These are phyloP conservation scores for Lepidurus apus DNA, from an alignment of 1,140 invertebrate species.

Conservation along the genomic window DNA sequence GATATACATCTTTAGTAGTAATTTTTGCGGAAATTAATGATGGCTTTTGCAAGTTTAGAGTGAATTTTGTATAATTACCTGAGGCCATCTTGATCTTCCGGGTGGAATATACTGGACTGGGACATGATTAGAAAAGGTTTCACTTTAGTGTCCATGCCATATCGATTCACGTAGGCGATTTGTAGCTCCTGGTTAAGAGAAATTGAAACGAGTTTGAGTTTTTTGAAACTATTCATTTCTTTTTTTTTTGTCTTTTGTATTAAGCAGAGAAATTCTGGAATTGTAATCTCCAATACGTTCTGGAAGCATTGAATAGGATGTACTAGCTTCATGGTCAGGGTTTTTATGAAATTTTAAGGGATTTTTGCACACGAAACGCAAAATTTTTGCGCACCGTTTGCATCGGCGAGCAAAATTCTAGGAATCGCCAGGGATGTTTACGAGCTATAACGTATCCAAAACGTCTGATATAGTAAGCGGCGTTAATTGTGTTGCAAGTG, in stretches of 20 bases:
- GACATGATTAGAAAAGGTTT: background rate
- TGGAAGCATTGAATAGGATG: too few species aligned
- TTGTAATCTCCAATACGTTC: background rate
- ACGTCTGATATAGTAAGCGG: too few species aligned
- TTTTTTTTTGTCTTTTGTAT: background rate
- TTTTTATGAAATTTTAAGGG: background rate
- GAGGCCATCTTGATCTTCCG: background rate
- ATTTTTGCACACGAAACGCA: background rate
- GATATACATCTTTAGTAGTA: too few species aligned
- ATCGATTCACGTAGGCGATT: slow-evolving; percentile 1
- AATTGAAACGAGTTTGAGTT: background rate
- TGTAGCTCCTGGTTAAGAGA: background rate
- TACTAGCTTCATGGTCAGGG: background rate
- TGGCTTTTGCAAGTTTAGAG: background rate
- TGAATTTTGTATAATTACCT: background rate
- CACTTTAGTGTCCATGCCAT: slow-evolving; percentile 2
- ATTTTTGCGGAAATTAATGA: too few species aligned
- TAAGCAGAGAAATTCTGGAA: background rate
- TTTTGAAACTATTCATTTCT: background rate
- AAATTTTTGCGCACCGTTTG: background rate
- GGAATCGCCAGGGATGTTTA: background rate
- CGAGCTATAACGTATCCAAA: too few species aligned
- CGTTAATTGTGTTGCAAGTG: too few species aligned
- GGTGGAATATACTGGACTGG: background rate
- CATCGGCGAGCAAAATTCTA: background rate